These are phyloP conservation scores for Microctonus hyperodae DNA, from an alignment of 2,888 invertebrate species.

Conservation along the genomic window DNA sequence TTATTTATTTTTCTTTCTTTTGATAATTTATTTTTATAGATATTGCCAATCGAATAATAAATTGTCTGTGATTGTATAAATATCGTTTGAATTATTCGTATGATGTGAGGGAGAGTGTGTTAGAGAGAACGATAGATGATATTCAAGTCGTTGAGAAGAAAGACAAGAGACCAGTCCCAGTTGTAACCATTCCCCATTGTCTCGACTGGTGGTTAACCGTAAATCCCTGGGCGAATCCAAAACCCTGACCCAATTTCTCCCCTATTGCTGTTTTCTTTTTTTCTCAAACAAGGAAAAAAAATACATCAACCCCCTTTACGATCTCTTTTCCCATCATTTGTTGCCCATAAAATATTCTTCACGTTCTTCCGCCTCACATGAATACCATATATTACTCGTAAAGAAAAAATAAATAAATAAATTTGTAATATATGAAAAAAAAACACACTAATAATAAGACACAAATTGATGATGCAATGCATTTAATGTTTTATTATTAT, in stretches of 20 bases:
- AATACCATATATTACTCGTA: background rate
- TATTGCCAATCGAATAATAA: background rate
- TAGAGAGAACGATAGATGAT: background rate
- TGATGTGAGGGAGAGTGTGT: background rate
- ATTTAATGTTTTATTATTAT: conserved; percentile 22
- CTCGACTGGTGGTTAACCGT: conserved; percentile 39
- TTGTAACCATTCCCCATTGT: conserved; percentile 37
- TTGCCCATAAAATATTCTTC: conserved; percentile 4
- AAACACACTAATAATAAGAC: background rate
- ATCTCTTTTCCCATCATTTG: conserved; percentile 14
- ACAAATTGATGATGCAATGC: conserved; percentile 3
- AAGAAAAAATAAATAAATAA: background rate
- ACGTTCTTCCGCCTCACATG: background rate
- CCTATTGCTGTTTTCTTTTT: conserved; percentile 23
- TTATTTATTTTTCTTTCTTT: background rate
- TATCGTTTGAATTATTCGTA: conserved; percentile 25
- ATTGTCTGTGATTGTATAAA: conserved; percentile 12
- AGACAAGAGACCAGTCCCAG: conserved; percentile 25
- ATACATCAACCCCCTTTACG: conserved; percentile 22
- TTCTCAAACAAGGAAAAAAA: background rate
- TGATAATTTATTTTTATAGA: background rate
- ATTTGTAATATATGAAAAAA: no score
- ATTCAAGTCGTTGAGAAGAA: conserved; percentile 11
- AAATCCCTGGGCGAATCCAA: conserved; percentile 35
- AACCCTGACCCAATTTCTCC: conserved; percentile 37